phyloP scores from a whole-genome alignment of 2,888 invertebrate genomes.

The Selenia dentaria region DNA sequence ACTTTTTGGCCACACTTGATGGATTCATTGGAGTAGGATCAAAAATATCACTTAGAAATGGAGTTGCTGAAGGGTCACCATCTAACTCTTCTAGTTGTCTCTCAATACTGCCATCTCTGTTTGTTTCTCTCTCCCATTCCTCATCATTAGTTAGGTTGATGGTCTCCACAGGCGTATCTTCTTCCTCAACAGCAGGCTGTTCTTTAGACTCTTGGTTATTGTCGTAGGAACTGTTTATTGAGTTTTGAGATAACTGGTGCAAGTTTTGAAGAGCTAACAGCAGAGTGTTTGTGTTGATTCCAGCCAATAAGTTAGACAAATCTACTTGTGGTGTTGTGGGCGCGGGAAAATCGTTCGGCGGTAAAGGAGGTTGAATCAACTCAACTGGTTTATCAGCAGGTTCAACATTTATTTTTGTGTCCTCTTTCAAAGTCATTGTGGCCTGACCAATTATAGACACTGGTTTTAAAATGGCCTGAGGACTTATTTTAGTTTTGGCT shows the following conservation, averaged over 20 bases:
- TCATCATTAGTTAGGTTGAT: slow-evolving; percentile 77
- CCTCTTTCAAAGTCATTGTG: neutral
- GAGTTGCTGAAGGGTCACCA: slow-evolving; percentile 67
- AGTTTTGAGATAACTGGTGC: slow-evolving; percentile 60
- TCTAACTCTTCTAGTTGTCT: slow-evolving; percentile 65
- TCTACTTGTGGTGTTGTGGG: slow-evolving; percentile 46
- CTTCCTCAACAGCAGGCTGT: slow-evolving; percentile 26
- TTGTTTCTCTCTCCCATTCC: slow-evolving; percentile 74
- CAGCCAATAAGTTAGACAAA: slow-evolving; percentile 61
- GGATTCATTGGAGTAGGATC: slow-evolving; percentile 70
- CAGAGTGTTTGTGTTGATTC: slow-evolving; percentile 71
- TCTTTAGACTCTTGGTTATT: slow-evolving; percentile 32
- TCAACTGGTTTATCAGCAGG: slow-evolving; percentile 15
- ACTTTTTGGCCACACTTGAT: slow-evolving; percentile 53
- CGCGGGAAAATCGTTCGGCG: slow-evolving; percentile 3
- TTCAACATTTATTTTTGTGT: slow-evolving; percentile 2
- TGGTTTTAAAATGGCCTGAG: slow-evolving; percentile 19
- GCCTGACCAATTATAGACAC: slow-evolving; percentile 21
- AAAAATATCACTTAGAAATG: slow-evolving; percentile 79
- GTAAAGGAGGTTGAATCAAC: slow-evolving; percentile 8
- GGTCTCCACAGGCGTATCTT: slow-evolving; percentile 52
- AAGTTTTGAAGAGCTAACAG: slow-evolving; percentile 74
- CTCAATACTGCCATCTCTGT: slow-evolving; percentile 68
- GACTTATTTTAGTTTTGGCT: slow-evolving; percentile 5
- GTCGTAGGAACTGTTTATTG: slow-evolving; percentile 30